phyloP scores from a whole-genome alignment of 2,888 invertebrate genomes.

The Philhelius pedissequus region DNA sequence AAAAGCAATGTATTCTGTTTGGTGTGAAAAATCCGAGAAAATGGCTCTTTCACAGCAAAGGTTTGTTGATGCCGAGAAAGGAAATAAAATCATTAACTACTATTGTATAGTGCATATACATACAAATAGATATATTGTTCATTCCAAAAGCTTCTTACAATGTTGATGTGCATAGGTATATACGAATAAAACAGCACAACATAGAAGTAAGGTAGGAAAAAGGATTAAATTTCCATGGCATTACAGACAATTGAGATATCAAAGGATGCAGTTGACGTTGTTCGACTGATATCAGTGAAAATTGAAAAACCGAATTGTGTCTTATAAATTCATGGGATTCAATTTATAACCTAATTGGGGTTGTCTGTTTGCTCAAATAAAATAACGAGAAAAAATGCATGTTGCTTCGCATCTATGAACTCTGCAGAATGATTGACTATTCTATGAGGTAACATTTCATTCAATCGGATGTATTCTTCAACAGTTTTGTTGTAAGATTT shows the following conservation, averaged over 20 bases:
- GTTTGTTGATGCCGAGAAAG: background rate
- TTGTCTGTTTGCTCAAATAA: background rate
- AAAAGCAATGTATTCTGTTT: background rate
- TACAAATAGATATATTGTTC: too few species aligned
- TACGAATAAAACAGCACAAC: background rate
- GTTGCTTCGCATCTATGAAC: too few species aligned
- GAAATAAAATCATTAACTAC: background rate
- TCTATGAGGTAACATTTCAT: too few species aligned
- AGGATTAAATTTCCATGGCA: conserved; percentile 45
- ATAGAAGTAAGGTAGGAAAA: background rate
- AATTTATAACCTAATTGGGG: background rate
- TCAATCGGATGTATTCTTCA: too few species aligned
- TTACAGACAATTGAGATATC: background rate
- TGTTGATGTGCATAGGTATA: background rate
- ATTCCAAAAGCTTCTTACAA: background rate
- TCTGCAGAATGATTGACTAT: too few species aligned
- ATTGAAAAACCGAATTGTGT: background rate
- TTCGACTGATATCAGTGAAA: background rate
- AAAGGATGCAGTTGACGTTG: background rate
- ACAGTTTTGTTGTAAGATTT: too few species aligned
- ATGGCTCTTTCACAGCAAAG: conserved; percentile 14
- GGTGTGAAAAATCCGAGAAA: conserved; percentile 41
- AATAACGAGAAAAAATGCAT: too few species aligned
- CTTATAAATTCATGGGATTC: background rate
- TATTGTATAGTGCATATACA: too few species aligned